Evolutionary conservation across 2,888 invertebrate genomes (phyloP).

Genomic region (Nipponacmea schrenckii): DNA sequence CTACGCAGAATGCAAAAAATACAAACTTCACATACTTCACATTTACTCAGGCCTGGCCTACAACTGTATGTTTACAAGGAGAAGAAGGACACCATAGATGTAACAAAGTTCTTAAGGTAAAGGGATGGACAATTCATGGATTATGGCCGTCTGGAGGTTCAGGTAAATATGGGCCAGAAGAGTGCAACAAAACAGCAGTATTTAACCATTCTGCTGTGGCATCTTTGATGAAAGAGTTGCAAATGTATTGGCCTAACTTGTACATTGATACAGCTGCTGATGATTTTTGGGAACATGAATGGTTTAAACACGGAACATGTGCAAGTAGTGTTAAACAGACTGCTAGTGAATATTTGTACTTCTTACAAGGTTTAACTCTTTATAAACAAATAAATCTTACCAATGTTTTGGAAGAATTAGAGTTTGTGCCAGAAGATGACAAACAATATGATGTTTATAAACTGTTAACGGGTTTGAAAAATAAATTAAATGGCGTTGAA

Average conservation of each 20-base stretch:
- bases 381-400: not conserved
- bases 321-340: not conserved
- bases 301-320: not conserved
- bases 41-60: not conserved
- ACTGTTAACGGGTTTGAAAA: not conserved
- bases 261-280: not conserved
- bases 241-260: not conserved
- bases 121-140: conserved; percentile 1
- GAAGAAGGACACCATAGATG: not conserved
- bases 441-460: not conserved
- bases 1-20: not conserved
- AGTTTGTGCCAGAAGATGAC: not conserved
- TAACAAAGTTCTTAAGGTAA: not conserved
- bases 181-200: not conserved
- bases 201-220: not conserved
- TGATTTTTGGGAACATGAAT: not conserved
- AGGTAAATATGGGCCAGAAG: not conserved
- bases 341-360: not conserved
- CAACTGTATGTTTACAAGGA: not conserved
- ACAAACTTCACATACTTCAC: not conserved
- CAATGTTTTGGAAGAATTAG: not conserved
- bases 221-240: not conserved
- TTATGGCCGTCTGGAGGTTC: not conserved
- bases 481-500: not conserved
- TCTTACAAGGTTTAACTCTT: not conserved